Percentiles rank a stretch among this genome's conserved stretches.
phyloP scores from a whole-genome alignment of 1,140 invertebrate species.

The Paraescarpia echinospica region DNA sequence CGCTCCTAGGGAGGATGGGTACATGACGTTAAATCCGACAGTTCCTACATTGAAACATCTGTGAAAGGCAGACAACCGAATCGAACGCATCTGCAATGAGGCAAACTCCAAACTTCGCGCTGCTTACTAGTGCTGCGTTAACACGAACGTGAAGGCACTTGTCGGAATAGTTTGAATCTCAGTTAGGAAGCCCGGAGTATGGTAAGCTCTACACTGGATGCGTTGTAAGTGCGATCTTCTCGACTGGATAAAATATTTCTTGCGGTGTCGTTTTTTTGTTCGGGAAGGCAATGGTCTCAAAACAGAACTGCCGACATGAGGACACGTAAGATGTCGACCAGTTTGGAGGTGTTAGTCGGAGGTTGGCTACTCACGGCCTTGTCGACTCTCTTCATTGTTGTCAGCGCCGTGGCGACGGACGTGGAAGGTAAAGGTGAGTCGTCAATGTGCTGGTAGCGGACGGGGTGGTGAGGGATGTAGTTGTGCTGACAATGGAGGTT shows the following conservation, averaged over 20 bases:
- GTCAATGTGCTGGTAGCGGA: not conserved
- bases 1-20: too few relatives aligned
- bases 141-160: not conserved
- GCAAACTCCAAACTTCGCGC: not conserved
- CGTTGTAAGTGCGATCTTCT: too few relatives aligned
- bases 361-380: not conserved
- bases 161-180: too few relatives aligned
- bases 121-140: not conserved
- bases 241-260: too few relatives aligned
- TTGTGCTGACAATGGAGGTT: not conserved
- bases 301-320: not conserved
- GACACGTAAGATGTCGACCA: not conserved
- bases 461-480: not conserved
- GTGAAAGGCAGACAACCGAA: not conserved
- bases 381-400: not conserved
- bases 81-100: not conserved
- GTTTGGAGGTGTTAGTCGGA: not conserved
- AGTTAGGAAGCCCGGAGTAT: not conserved
- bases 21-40: not conserved
- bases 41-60: not conserved
- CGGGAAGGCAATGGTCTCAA: not conserved
- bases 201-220: not conserved
- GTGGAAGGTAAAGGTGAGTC: not conserved
- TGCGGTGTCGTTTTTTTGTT: not conserved
- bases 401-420: not conserved